phyloP scores from a whole-genome alignment of 1,140 invertebrate species.

The Heliothis subflexa region DNA sequence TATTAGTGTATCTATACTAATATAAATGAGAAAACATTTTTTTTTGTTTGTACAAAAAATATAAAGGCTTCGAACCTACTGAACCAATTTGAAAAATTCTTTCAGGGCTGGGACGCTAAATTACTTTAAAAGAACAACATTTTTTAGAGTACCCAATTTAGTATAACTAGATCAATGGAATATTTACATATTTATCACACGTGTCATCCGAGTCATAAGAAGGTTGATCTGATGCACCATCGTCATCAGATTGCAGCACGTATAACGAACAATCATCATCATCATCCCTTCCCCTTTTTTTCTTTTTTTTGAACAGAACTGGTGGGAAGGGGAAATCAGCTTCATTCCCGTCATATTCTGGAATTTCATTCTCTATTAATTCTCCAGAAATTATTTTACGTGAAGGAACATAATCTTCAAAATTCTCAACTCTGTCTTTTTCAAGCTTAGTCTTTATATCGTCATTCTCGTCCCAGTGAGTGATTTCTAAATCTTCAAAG shows the following conservation, averaged over 20 bases:
- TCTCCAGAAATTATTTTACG: no score
- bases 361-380: neutral
- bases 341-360: neutral
- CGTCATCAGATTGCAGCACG: no score
- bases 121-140: no score
- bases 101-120: no score
- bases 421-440: neutral
- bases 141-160: no score
- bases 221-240: neutral
- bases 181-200: neutral
- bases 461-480: neutral
- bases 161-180: neutral
- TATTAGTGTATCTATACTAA: no score
- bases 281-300: neutral
- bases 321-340: neutral
- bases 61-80: no score
- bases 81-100: no score
- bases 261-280: no score
- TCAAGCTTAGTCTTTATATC: neutral
- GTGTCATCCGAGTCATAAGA: slow-evolving; percentile 1
- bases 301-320: neutral
- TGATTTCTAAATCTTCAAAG: neutral
- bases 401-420: no score
- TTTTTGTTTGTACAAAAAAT: no score
- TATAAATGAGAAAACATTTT: no score